Base-by-base conservation (phyloP, 2,113 vertebrate genomes). In the Polypterus senegalus region DNA sequence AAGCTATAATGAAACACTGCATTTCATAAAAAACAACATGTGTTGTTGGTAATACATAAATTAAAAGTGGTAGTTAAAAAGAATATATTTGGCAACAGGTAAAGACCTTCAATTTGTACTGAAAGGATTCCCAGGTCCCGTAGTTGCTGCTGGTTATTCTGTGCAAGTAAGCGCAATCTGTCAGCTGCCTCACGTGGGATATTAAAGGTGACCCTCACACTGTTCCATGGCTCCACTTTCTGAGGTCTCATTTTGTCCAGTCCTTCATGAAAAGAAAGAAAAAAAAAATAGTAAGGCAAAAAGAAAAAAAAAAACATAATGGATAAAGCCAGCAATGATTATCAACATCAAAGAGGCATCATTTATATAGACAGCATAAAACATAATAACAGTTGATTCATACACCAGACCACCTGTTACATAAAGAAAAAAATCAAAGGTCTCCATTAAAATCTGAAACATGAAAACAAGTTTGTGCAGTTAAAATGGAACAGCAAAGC, bases 141-240 rank as follows among this genome's bases (percentile, higher is more conserved):
- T 52, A 99, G 91, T 77, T 99, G 96, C 61, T 97, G 96, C 73
- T 96, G 96, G 70, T 98, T 98, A 76, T 83, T 97, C 79, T 99
- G 96, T 55, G 94, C 96, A 73, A 98, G 79, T 65, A 94, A 79
- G 4, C 96, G 81, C 65, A 98, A 83, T 7, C 96, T 85, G 69
- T 99, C 94, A 0, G 96, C 96, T 6, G 96, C 96, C 72, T 99
- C 96, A 4, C 94, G 81, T 66, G 96, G 96, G 75, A 99, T 97
- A 74, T 92, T 97, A 76, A 99, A 99, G 11, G 96, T 99, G 60
- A 99, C 95, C 1, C 96, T 89, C 27, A 99, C 96, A 0, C 96
- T 99, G 82, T 99, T 99, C 96, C 96, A 99, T 0, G 94, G 95
- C 71, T 99, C 96, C 44, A 99, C 88, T 43, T 84, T 88, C 76